Evolutionary conservation across 37 sponge, comb jelly and placozoan genomes (phyloP), one percentile per base, ranked within the genome.

Genomic region (Cliona cf. orientalis): DNA sequence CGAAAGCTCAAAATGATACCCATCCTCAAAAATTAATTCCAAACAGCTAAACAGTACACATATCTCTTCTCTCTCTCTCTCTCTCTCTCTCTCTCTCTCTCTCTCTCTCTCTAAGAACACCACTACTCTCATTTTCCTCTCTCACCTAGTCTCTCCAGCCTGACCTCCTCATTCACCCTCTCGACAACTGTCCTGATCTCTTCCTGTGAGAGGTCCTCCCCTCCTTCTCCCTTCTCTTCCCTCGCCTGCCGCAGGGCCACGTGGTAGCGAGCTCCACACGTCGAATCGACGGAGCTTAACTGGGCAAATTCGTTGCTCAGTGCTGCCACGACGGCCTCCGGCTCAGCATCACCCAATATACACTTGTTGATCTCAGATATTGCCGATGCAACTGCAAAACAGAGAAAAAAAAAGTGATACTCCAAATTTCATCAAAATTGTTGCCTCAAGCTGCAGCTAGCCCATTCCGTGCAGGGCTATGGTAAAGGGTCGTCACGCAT

Each of bases 121-220:
- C 55, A 11, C 17, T 17, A 7, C 28, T 28, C 69, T 22, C 36
- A 36, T 32, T 2, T 35, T 36, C 9, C 2, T 1, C n/a, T 46
- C 92, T 88, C 43, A 92, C 93, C 45, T 3, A 85, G 77, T 58
- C 74, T 66, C 41, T 90, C 86, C 67, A 46, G 74, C 43, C 81
- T 67, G 56, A 88, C 81, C 72, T 88, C 38, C 58, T 86, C 84
- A 42, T 95, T 95, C 38, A 91, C 94, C 57, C 72, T 62, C 7
- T 78, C 84, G n/a, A 95, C 46, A 39, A 87, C 71, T 23, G 17
- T 35, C 43, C 57, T 81, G 17, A 95, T 92, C 82, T 95, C 94
- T 32, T 85, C 90, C 29, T 76, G 42, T 6, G 74, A 75, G 25
- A 95, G 84, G 2, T 69, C 67, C 90, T 89, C 55, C 36, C 64